A percentile compares a stretch with the other conserved stretches of the same genome.
Evolutionary conservation across 2,113 vertebrate species (phyloP).

Genomic region (Leptodactylus fuscus): DNA sequence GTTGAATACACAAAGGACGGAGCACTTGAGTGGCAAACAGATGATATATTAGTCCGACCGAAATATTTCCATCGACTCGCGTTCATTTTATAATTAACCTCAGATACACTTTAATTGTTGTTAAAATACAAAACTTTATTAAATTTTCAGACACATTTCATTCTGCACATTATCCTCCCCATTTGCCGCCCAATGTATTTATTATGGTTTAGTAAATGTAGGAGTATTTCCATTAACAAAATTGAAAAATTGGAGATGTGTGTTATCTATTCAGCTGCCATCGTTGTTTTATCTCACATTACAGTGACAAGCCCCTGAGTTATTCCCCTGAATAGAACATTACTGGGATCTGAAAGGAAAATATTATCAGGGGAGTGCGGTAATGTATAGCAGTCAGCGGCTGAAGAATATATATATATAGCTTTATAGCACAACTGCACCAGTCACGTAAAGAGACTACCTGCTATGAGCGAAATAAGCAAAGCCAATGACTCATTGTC

Average conservation of each 20-base stretch:
- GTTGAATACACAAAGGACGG: too few relatives aligned
- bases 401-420: slow-evolving; percentile 39
- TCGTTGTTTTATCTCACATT: slow-evolving; percentile 53
- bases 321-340: slow-evolving; percentile 57
- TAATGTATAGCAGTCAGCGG: slow-evolving; percentile 53
- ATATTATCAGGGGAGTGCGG: slow-evolving; percentile 44
- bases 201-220: slow-evolving; percentile 51
- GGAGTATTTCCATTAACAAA: slow-evolving; percentile 57
- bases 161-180: slow-evolving; percentile 28
- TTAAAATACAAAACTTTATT: not conserved
- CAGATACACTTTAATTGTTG: not conserved
- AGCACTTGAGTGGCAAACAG: too few relatives aligned
- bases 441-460: slow-evolving; percentile 38
- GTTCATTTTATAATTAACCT: too few relatives aligned
- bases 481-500: slow-evolving; percentile 37
- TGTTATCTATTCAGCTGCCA: slow-evolving; percentile 55
- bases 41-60: too few relatives aligned
- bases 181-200: slow-evolving; percentile 43
- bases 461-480: slow-evolving; percentile 14
- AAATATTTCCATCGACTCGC: too few relatives aligned
- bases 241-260: slow-evolving; percentile 53
- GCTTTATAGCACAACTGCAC: slow-evolving; percentile 42
- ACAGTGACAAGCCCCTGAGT: slow-evolving; percentile 52
- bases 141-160: not conserved
- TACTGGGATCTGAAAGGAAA: slow-evolving; percentile 55